These are phyloP conservation scores for Melanotaenia parkinsoni DNA, from an alignment of 2,797 vertebrate species.

Conservation along the genomic window DNA sequence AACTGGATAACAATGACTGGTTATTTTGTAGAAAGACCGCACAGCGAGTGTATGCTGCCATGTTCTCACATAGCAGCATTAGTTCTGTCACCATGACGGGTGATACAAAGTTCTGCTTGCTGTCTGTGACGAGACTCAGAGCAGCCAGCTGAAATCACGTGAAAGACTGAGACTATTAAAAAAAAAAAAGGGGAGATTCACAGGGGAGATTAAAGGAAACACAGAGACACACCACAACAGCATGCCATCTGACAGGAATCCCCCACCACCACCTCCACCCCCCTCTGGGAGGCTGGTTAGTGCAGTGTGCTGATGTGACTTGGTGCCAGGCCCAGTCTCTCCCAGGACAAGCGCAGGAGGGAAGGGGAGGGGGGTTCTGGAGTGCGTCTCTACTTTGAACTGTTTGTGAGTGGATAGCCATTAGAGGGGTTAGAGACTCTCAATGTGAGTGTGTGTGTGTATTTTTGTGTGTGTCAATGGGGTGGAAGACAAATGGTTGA, in stretches of 20 bases:
- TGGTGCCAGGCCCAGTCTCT: conserved; percentile 49
- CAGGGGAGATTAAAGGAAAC: conserved; percentile 32
- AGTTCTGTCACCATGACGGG: conserved; percentile 23
- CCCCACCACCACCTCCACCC: background rate
- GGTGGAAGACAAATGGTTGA: conserved; percentile 80
- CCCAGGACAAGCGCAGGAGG: conserved; percentile 46
- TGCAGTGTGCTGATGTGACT: conserved; percentile 52
- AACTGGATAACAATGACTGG: conserved; percentile 8
- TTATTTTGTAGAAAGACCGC: conserved; percentile 8
- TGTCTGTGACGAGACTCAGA: conserved; percentile 14
- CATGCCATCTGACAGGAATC: conserved; percentile 48
- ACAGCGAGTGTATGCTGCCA: background rate
- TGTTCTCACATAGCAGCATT: conserved; percentile 33
- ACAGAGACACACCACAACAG: conserved; percentile 19
- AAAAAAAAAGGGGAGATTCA: conserved; percentile 38
- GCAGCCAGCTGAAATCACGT: conserved; percentile 49
- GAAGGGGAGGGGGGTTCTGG: conserved; percentile 56
- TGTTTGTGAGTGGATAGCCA: conserved; percentile 67
- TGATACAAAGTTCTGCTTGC: conserved; percentile 48
- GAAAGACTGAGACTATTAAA: conserved; percentile 37
- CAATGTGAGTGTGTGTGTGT: conserved; percentile 43
- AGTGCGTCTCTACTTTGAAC: conserved; percentile 69
- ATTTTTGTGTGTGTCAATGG: conserved; percentile 59
- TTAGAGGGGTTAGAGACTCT: conserved; percentile 67
- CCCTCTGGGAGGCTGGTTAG: conserved; percentile 42